Evolutionary conservation across 2,888 invertebrate genomes (phyloP).

Genomic region (Himalopsyche kuldschensis): DNA sequence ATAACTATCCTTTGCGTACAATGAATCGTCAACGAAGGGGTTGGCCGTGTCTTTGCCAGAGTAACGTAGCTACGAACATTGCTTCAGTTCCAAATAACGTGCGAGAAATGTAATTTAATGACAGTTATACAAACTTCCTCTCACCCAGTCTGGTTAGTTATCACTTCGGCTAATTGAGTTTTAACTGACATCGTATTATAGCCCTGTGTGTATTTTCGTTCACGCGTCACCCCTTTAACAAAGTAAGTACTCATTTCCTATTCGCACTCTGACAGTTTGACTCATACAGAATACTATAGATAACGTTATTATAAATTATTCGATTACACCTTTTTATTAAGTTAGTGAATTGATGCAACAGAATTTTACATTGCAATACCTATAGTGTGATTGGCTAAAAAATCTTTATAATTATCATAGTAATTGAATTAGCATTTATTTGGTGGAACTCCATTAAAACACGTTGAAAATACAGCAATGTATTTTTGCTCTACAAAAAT

Average conservation of each 20-base stretch:
- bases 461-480: no score
- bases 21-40: not conserved
- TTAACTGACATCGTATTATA: conserved; percentile 28
- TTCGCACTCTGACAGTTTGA: no score
- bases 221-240: not conserved
- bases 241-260: not conserved
- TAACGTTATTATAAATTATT: no score
- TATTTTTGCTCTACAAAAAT: no score
- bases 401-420: no score
- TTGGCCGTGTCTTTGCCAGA: not conserved
- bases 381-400: no score
- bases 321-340: no score
- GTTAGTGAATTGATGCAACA: no score
- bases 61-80: not conserved
- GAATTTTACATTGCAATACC: no score
- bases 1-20: not conserved
- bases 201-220: not conserved
- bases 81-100: conserved; percentile 13
- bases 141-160: conserved; percentile 36
- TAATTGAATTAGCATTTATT: no score
- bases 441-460: no score
- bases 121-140: conserved; percentile 34
- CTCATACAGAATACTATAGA: no score
- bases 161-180: conserved; percentile 37
- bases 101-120: conserved; percentile 33